Percentiles rank a stretch among this genome's conserved stretches.
Conservation (phyloP, 35 echinoderm and acorn worm species). For the Heliocidaris erythrogramma region DNA sequence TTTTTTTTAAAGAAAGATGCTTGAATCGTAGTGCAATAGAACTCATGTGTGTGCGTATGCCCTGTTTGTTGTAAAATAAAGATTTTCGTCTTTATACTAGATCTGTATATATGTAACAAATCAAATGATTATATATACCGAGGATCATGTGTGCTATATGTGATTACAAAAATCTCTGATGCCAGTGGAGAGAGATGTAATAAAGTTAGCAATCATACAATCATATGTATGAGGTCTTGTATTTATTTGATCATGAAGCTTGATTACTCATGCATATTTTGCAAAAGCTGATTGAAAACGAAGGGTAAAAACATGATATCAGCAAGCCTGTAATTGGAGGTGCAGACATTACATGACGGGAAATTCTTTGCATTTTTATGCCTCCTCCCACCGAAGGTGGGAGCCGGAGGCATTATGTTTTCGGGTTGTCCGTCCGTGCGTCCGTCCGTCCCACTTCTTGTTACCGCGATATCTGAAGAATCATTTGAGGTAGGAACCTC, state of each 20-base stretch:
- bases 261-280: no score
- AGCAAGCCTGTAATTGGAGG: no score
- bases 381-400: no score
- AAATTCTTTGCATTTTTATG: no score
- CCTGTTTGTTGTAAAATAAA: neutral
- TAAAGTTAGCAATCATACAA: constrained; percentile 18
- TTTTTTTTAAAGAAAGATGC: neutral
- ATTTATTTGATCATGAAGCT: neutral
- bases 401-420: no score
- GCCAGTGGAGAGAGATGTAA: neutral
- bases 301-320: no score
- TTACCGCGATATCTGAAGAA: no score
- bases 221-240: neutral
- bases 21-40: constrained; percentile 4
- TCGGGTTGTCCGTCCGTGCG: no score
- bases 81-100: neutral
- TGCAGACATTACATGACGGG: no score
- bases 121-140: neutral
- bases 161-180: neutral
- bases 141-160: constrained; percentile 2
- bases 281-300: no score
- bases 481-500: no score
- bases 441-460: no score
- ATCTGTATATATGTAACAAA: neutral
- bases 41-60: neutral